Base-by-base conservation (phyloP, 92 coral and sea anemone species). In the Porites evermanni region DNA sequence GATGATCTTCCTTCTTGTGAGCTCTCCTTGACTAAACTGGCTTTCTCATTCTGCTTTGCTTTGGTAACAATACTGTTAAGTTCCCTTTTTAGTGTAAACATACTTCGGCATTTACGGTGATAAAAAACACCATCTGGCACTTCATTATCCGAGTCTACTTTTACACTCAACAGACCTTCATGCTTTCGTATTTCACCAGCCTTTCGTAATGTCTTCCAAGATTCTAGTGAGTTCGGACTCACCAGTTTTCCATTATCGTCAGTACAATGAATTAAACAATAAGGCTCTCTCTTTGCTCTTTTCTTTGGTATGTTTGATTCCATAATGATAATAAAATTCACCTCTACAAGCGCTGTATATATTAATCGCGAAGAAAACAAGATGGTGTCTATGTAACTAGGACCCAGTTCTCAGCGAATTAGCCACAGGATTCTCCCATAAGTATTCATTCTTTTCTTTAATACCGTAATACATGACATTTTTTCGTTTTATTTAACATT, bases 201-300 rank as follows among this genome's bases (percentile, higher is more conserved):
- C 29, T 72, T 75, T 67, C 77, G 61, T 54, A 90, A 82, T 3
- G 93, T 84, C 75, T 75, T 44, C 88, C 88, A 84, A 3, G 65
- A 66, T 53, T 84, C 73, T 26, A 84, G 59, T 18, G 80, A 19
- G 75, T 84, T 84, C 8, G 81, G 88, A 54, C 81, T 60, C 2
- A 75, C 75, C 2, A 75, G 64, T 8, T 59, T 44, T 65, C 82
- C 82, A 13, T 75, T 60, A 64, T 84, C 88, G n/a, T 74, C 81
- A 75, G 74, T 75, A 68, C 88, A 74, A 65, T 84, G 81, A 7
- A 75, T 84, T 44, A 84, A 12, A 53, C 92, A 88, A 53, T 82
- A 75, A 17, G 7, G 56, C 56, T 53, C 21, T 21, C 21, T 21
- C 21, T 21, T 21, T 21, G 21, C 21, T 21, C 21, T 21, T 21